phyloP scores from a whole-genome alignment of 2,113 vertebrate species.

The Sorex fumeus region DNA sequence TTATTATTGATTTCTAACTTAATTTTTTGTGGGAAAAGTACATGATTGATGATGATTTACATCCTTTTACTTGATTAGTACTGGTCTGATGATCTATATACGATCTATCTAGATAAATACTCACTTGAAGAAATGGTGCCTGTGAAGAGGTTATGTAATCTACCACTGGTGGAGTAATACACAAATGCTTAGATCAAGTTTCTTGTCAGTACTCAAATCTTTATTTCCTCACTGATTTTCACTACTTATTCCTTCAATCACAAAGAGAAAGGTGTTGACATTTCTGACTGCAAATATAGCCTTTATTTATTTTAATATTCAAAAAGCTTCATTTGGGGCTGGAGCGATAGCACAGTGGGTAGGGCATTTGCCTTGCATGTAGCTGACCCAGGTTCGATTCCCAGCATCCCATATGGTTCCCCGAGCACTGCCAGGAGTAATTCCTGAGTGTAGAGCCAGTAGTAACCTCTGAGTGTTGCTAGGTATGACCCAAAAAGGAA shows the following conservation, averaged over 20 bases:
- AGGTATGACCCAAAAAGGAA: too few species aligned
- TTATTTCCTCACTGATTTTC: slow-evolving; percentile 35
- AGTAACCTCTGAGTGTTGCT: too few species aligned
- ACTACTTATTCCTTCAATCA: slow-evolving; percentile 12
- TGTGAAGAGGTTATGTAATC: slow-evolving; percentile 35
- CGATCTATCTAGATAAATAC: slow-evolving; percentile 12
- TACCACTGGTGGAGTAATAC: neutral
- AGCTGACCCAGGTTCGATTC: too few species aligned
- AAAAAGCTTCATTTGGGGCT: too few species aligned
- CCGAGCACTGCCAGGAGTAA: too few species aligned
- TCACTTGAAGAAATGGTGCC: neutral
- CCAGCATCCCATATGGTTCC: too few species aligned
- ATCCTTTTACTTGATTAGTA: neutral
- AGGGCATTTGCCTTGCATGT: too few species aligned
- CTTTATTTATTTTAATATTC: neutral
- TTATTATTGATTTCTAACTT: slow-evolving; percentile 50
- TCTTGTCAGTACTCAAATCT: slow-evolving; percentile 21
- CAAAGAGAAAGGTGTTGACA: neutral
- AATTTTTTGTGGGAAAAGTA: slow-evolving; percentile 47
- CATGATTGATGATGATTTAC: slow-evolving; percentile 4
- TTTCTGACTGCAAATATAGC: neutral
- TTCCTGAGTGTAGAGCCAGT: too few species aligned
- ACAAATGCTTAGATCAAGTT: slow-evolving; percentile 22
- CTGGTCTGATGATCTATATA: neutral
- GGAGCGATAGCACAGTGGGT: too few species aligned